Evolutionary conservation across 2,113 vertebrate genomes (phyloP), one percentile per base, ranked within the genome.

Genomic region (Colaptes auratus): DNA sequence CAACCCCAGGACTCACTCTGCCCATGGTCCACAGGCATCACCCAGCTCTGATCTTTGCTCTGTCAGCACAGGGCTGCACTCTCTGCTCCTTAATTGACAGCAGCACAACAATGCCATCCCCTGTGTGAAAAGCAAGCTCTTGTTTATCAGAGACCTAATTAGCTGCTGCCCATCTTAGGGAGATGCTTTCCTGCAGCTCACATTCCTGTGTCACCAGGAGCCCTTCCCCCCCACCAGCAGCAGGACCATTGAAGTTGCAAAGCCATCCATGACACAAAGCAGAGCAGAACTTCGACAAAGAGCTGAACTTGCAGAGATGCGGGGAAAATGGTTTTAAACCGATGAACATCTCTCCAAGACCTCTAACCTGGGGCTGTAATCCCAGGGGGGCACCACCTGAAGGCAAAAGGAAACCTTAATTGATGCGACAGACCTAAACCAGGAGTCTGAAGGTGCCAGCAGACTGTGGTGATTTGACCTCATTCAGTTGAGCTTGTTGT

Each of bases 1-100:
- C 70, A 74, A 33, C 12, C 44, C 18, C 64, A 39, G 31, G 31
- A 70, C 80, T 91, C 76, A 67, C 46, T 55, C 42, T 83, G 2
- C 58, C 15, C 10, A n/a, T 4, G 35, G 83, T 88, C 35, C 75
- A 76, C 66, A 75, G 66, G 91, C 93, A 76, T 69, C 65, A 71
- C 61, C n/a, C 50, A 39, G 27, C 50, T 88, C 30, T 53, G 28
- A 1, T 33, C 61, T 50, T 53, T 82, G 12, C 4, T n/a, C 63
- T 7, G 61, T 77, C 91, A 90, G 76, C 28, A 59, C 16, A 67
- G 76, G 46, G 52, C 60, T 3, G 2, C 60, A 70, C 10, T 59
- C 24, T n/a, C 28, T 31, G 12, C 30, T 72, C 58, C 82, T 80
- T 86, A 89, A 88, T 88, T 95, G 91, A 86, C 30, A 66, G 48